Conservation (phyloP, 2,888 invertebrate genomes). For the Mactromeris polynyma region DNA sequence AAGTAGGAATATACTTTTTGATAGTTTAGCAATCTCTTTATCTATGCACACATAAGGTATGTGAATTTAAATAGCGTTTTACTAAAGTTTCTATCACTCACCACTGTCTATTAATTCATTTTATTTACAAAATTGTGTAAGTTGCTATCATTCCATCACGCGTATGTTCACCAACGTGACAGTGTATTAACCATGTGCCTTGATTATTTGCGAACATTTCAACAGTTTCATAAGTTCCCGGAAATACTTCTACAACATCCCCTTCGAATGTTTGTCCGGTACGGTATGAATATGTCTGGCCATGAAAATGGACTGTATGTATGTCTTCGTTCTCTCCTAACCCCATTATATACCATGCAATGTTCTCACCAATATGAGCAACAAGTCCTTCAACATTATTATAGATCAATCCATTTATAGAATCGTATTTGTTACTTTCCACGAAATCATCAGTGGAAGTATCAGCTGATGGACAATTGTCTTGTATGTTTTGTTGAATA, state of each 20-base stretch:
- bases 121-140: conserved; percentile 61
- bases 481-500: conserved; percentile 77
- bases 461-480: conserved; percentile 64
- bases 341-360: conserved; percentile 78
- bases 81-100: too few relatives aligned
- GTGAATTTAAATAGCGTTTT: too few relatives aligned
- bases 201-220: conserved; percentile 75
- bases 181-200: conserved; percentile 75
- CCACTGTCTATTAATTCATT: too few relatives aligned
- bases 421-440: conserved; percentile 74
- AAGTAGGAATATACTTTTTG: too few relatives aligned
- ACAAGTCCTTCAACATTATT: conserved; percentile 72
- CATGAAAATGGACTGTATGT: conserved; percentile 76
- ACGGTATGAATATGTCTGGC: conserved; percentile 70
- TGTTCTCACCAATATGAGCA: conserved; percentile 66
- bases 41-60: too few relatives aligned
- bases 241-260: conserved; percentile 76
- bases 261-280: conserved; percentile 53
- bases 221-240: conserved; percentile 69
- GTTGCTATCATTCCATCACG: conserved; percentile 73
- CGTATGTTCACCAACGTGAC: conserved; percentile 73
- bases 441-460: conserved; percentile 60
- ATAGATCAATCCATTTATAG: conserved; percentile 75
- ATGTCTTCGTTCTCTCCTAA: conserved; percentile 72
- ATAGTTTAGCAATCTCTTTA: too few relatives aligned